Evolutionary conservation across 2,113 vertebrate genomes (phyloP).

Genomic region (Platichthys flesus): DNA sequence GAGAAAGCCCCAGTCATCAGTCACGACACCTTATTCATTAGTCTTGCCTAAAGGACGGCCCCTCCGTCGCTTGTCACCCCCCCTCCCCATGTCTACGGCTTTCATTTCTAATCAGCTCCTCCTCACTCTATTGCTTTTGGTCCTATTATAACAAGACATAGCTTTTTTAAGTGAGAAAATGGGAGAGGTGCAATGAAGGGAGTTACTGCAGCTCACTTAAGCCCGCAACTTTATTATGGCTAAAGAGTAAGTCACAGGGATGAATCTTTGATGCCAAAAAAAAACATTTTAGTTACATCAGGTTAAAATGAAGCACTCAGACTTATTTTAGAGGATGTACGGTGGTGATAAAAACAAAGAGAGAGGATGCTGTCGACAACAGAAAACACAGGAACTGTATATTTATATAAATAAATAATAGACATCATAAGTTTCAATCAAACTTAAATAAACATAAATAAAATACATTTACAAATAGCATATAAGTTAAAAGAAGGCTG

Average conservation of each 20-base stretch:
- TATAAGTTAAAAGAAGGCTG: too few relatives aligned
- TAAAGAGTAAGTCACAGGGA: neutral
- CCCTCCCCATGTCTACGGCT: neutral
- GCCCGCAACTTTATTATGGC: neutral
- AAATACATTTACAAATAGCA: too few relatives aligned
- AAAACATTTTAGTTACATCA: neutral
- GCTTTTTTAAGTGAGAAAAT: conserved; percentile 17
- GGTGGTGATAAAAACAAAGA: neutral
- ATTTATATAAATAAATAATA: too few relatives aligned
- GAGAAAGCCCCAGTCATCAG: conserved; percentile 73
- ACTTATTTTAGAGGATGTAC: too few relatives aligned
- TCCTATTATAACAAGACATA: conserved; percentile 31
- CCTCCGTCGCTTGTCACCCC: neutral
- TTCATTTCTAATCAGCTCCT: conserved; percentile 52
- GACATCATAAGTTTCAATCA: too few relatives aligned
- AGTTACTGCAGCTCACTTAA: conserved; percentile 14
- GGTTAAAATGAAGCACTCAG: neutral
- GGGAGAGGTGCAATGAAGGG: conserved; percentile 24
- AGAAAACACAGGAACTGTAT: neutral
- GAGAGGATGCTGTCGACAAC: neutral
- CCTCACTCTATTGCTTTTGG: conserved; percentile 22
- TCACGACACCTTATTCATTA: conserved; percentile 76
- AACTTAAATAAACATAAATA: too few relatives aligned
- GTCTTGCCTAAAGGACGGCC: conserved; percentile 56
- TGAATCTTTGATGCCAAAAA: neutral